phyloP scores from a whole-genome alignment of 2,113 vertebrate species.

The Psilopogon haemacephalus region DNA sequence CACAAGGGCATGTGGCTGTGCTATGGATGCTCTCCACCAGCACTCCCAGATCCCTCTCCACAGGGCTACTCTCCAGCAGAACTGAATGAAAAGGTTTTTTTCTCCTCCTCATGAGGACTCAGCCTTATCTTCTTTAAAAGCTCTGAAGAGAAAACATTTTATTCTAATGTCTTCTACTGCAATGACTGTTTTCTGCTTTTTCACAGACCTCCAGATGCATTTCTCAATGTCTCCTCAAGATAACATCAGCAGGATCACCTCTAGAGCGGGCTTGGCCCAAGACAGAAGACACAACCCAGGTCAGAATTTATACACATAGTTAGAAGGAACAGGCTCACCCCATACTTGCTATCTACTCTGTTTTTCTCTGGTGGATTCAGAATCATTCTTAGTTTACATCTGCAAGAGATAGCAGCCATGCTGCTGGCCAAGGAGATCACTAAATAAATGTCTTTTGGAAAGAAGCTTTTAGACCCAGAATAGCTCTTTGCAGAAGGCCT shows the following conservation, averaged over 20 bases:
- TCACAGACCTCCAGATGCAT: not conserved
- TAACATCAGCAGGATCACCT: not conserved
- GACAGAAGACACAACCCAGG: not conserved
- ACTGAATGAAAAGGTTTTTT: no score
- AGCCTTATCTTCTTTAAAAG: no score
- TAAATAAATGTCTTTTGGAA: not conserved
- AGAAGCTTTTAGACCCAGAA: not conserved
- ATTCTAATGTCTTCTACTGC: no score
- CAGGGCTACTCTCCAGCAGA: no score
- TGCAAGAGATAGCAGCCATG: not conserved
- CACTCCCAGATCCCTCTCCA: no score
- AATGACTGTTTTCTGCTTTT: no score
- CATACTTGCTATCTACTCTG: not conserved
- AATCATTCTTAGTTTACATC: conserved; percentile 7
- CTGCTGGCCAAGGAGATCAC: not conserved
- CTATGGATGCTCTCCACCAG: no score
- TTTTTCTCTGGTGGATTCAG: not conserved
- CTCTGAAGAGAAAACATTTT: no score
- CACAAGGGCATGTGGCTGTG: no score
- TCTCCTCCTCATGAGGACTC: no score
- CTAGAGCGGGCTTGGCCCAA: not conserved
- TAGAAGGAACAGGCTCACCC: not conserved
- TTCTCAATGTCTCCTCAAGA: not conserved
- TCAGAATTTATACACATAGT: not conserved
- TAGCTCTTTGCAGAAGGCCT: not conserved